Conservation (phyloP, 1,140 invertebrate species). For the Pristionchus pacificus region DNA sequence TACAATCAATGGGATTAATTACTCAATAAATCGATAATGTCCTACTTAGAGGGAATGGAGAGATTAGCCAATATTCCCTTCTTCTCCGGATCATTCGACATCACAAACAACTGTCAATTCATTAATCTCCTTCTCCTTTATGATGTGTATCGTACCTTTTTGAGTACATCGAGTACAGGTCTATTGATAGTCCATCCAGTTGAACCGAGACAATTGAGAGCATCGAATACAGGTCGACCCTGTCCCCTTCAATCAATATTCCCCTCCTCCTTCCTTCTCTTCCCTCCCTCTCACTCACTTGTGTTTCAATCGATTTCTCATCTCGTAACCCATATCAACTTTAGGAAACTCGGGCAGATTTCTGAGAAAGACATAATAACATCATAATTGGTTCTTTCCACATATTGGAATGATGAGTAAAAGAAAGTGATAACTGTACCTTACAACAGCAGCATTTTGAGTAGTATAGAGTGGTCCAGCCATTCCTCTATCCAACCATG, state of each 20-base stretch:
- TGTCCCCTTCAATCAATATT: conserved; percentile 25
- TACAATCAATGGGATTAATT: conserved; percentile 13
- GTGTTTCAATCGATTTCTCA: conserved; percentile 26
- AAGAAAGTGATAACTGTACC: too few species aligned
- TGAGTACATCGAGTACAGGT: conserved; percentile 60
- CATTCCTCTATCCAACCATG: conserved; percentile 34
- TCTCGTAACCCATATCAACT: conserved; percentile 23
- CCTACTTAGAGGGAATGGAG: neutral
- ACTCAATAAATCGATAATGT: neutral
- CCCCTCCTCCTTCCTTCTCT: too few species aligned
- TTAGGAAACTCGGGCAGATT: conserved; percentile 26
- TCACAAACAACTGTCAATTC: conserved; percentile 19
- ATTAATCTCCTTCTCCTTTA: neutral
- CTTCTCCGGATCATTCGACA: conserved; percentile 10
- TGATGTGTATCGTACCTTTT: conserved; percentile 14
- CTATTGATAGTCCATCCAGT: conserved; percentile 88
- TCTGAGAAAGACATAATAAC: too few species aligned
- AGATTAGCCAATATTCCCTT: conserved; percentile 20
- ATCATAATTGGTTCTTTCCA: neutral
- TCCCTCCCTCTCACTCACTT: too few species aligned
- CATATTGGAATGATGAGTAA: neutral
- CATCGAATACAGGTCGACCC: conserved; percentile 72
- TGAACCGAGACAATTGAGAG: conserved; percentile 79
- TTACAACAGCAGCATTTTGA: neutral
- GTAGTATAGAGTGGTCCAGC: conserved; percentile 27